Evolutionary conservation across 1,140 invertebrate genomes (phyloP).

Genomic region (Neomicropteryx cornuta): DNA sequence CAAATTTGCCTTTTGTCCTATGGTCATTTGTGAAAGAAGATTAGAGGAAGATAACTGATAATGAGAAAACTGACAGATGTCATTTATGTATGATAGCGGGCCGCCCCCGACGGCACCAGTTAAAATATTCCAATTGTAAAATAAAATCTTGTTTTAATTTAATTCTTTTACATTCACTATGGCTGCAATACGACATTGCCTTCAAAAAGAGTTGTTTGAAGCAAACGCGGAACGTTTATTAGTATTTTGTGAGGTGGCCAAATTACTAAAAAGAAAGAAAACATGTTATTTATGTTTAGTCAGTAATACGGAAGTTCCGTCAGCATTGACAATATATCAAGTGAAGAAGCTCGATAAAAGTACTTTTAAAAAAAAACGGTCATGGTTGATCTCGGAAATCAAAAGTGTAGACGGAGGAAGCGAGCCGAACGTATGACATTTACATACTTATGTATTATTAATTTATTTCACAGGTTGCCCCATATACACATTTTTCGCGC

Average conservation of each 20-base stretch:
- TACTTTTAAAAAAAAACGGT: constrained; percentile 70
- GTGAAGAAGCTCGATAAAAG: constrained; percentile 80
- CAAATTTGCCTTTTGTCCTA: too few relatives aligned
- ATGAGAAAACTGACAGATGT: too few relatives aligned
- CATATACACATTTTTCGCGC: too few relatives aligned
- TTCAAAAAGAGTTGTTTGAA: constrained; percentile 77
- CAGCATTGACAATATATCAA: constrained; percentile 61
- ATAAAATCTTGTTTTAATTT: too few relatives aligned
- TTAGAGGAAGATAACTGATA: too few relatives aligned
- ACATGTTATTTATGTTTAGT: constrained; percentile 69
- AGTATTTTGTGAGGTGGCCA: constrained; percentile 67
- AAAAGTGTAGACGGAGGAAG: constrained; percentile 69
- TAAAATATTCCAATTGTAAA: too few relatives aligned
- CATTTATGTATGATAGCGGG: too few relatives aligned
- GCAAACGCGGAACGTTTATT: constrained; percentile 69
- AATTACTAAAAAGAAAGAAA: constrained; percentile 66
- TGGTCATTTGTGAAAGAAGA: too few relatives aligned
- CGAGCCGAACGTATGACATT: constrained; percentile 23
- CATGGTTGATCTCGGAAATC: constrained; percentile 66
- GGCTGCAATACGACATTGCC: constrained; percentile 53
- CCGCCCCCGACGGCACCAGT: too few relatives aligned
- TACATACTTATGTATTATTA: constrained; percentile 19
- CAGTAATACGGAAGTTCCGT: constrained; percentile 58
- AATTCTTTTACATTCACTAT: too few relatives aligned
- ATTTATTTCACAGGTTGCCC: too few relatives aligned